Percentiles rank a stretch among this genome's conserved stretches.
phyloP scores from a whole-genome alignment of 2,113 vertebrate genomes.

The Gobio gobio region DNA sequence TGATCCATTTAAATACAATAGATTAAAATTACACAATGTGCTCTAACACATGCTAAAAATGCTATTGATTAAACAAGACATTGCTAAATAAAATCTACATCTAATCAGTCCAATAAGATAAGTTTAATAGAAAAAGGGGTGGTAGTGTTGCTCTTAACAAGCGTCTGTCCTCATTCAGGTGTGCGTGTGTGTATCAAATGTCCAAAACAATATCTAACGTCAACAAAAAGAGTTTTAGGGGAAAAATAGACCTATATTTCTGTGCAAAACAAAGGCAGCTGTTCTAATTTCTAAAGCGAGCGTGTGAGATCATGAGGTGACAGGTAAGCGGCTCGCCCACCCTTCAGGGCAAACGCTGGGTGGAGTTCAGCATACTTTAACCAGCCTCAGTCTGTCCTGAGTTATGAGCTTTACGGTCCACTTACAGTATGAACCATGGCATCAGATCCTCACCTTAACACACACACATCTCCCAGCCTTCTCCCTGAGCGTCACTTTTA shows the following conservation, averaged over 20 bases:
- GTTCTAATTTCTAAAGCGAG: background rate
- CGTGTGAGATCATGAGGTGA: slow-evolving; percentile 47
- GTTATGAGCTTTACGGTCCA: background rate
- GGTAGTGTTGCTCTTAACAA: background rate
- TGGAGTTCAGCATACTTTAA: slow-evolving; percentile 67
- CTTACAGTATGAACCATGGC: too few species aligned
- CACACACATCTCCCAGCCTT: background rate
- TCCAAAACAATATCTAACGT: background rate
- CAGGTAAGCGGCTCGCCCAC: slow-evolving; percentile 75
- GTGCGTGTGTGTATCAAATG: slow-evolving; percentile 37
- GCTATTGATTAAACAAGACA: too few species aligned
- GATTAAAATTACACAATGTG: too few species aligned
- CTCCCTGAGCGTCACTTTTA: slow-evolving; percentile 60
- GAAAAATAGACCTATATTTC: background rate
- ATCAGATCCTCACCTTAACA: slow-evolving; percentile 12
- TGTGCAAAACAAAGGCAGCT: background rate
- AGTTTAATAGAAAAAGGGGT: too few species aligned
- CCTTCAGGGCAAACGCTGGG: slow-evolving; percentile 72
- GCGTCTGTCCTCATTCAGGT: background rate
- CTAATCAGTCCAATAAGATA: too few species aligned
- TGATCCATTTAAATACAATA: too few species aligned
- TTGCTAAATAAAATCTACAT: too few species aligned
- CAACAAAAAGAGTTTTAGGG: background rate
- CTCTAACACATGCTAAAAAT: too few species aligned
- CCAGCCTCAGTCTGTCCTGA: slow-evolving; percentile 46